A percentile compares a stretch with the other conserved stretches of the same genome.
Conservation (phyloP, 2,888 invertebrate genomes). For the Carterocephalus palaemon region DNA sequence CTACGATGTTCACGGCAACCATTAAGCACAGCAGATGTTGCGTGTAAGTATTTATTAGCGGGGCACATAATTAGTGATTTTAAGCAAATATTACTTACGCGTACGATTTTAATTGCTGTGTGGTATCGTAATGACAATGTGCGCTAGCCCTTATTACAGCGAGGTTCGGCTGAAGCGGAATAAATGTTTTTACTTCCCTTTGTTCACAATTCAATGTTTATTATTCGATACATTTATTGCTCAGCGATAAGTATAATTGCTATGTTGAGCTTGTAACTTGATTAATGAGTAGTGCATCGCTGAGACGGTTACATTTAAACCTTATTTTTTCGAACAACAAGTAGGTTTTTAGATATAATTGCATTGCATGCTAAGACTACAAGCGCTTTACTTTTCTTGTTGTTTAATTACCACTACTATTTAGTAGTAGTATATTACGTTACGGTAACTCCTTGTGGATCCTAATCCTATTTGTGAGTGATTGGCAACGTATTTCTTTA, state of each 20-base stretch:
- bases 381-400: too few species aligned
- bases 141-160: constrained; percentile 37
- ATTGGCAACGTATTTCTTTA: too few species aligned
- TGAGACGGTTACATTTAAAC: neutral
- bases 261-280: constrained; percentile 7
- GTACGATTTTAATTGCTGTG: constrained; percentile 67
- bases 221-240: constrained; percentile 14
- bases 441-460: too few species aligned
- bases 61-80: constrained; percentile 71
- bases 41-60: constrained; percentile 71
- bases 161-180: constrained; percentile 41
- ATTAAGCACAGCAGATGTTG: constrained; percentile 69
- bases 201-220: constrained; percentile 7
- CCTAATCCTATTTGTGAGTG: too few species aligned
- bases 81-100: constrained; percentile 74
- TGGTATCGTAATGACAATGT: constrained; percentile 54
- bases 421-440: too few species aligned
- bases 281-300: constrained; percentile 4
- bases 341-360: too few species aligned
- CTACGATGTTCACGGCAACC: constrained; percentile 51
- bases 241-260: constrained; percentile 18
- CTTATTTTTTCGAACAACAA: neutral
- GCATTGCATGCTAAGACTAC: too few species aligned
- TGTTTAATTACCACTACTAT: too few species aligned
- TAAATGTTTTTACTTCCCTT: constrained; percentile 30